Evolutionary conservation across 2,888 invertebrate genomes (phyloP), one percentile per base, ranked within the genome.

Genomic region (Hydropsyche betteni): DNA sequence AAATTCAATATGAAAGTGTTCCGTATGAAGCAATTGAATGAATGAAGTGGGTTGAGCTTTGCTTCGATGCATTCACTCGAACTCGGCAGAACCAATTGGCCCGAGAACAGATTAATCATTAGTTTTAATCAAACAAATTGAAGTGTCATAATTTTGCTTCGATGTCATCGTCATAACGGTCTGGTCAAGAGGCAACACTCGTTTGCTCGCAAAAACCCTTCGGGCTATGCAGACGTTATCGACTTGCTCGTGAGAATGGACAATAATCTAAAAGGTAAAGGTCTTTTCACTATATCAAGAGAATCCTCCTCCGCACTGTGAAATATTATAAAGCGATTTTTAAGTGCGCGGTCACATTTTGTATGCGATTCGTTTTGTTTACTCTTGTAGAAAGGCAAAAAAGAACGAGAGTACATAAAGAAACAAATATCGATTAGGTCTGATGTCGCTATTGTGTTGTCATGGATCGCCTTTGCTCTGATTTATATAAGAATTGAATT

Each of bases 401-500:
- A n/a, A 12, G 12, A 55, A 55, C 8, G 64, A 64, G 24, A 55
- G 36, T 16, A 61, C 44, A 38, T 72, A 0, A n/a, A 61, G 61
- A 58, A 72, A 7, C 72, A 72, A 58, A 38, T 33, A 61, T 72
- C 53, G 61, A 61, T 72, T 72, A 72, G 61, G 61, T 33, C 61
- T 52, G 33, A 36, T 64, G 64, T 64, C n/a, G 34, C 74, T 50
- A 74, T 74, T 74, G 74, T 74, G 74, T 64, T 74, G 74, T 74
- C 74, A 74, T 44, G 4, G 55, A 24, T 51, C 64, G 50, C 51
- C 51, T 64, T 64, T 44, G 52, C 68, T 68, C 74, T 74, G 61
- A 74, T 74, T 74, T 74, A 74, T 74, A 64, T 51, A 68, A 64
- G 36, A 64, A 34, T 64, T 64, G 64, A 64, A 64, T 34, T 64